phyloP scores from a whole-genome alignment of 2,797 vertebrate species.

The Moxostoma hubbsi region DNA sequence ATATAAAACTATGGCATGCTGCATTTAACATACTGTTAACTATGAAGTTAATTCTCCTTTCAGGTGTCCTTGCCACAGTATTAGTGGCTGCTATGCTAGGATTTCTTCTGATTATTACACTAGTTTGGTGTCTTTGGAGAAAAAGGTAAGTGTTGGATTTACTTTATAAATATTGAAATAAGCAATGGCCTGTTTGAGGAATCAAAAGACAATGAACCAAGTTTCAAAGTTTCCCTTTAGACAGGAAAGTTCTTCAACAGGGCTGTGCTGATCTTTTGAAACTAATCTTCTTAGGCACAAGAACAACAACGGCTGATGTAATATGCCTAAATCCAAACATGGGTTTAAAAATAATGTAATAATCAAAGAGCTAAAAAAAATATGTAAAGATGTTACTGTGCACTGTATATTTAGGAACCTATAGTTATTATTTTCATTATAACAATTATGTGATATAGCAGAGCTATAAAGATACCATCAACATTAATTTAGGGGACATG shows the following conservation, averaged over 20 bases:
- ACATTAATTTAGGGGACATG: neutral
- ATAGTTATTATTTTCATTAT: too few species aligned
- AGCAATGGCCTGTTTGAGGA: neutral
- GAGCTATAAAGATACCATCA: neutral
- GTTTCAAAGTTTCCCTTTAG: neutral
- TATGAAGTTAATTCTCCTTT: slow-evolving; percentile 36
- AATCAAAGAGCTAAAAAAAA: too few species aligned
- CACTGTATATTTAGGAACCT: too few species aligned
- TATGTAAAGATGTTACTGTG: too few species aligned
- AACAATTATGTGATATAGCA: neutral
- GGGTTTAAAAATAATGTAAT: neutral
- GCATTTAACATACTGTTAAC: slow-evolving; percentile 12
- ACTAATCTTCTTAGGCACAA: neutral
- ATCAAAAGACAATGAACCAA: neutral
- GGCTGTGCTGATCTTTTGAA: neutral
- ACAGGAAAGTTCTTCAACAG: neutral
- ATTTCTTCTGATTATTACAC: slow-evolving; percentile 71
- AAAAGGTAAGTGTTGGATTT: slow-evolving; percentile 74
- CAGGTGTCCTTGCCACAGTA: slow-evolving; percentile 82
- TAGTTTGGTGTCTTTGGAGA: slow-evolving; percentile 76
- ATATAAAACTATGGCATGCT: neutral
- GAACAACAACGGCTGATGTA: neutral
- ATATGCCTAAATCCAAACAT: neutral
- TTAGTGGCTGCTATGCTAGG: slow-evolving; percentile 76
- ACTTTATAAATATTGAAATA: neutral